Evolutionary conservation across 2,888 invertebrate genomes (phyloP), one percentile per base, ranked within the genome.

Genomic region (Rhogogaster chlorosoma): DNA sequence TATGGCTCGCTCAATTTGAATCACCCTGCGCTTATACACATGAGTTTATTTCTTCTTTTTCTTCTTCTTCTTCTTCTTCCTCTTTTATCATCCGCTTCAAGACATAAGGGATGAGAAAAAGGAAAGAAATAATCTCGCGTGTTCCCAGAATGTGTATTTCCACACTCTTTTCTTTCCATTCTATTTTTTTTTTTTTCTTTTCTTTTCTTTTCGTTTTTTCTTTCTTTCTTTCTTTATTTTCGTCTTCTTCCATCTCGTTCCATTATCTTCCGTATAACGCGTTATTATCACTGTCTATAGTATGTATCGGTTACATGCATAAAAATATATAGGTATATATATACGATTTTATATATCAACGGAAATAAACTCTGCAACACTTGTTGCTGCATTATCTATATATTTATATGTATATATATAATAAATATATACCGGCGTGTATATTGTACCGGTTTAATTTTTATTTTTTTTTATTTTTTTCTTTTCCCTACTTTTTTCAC

Each of bases 371-470:
- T 18, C 18, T 67, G 67, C 32, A 67, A 32, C 67, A 67, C 67
- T 67, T 67, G 67, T 67, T 67, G 67, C 67, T 67, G 67, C 32
- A 32, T 61, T 61, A 61, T 26, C 22, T 61, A 61, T 26, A n/a
- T 26, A 22, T 9, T 22, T 22, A 10, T 57, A 61, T 61, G 7
- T 22, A 9, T 10, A 26, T 26, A 12, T 61, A 26, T 26, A 45
- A 45, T 45, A 45, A 7, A 45, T 45, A 45, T 7, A 45, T 45
- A 45, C 45, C 5, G 5, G 10, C 45, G 6, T 45, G 3, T 61
- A 61, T 61, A 61, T 2, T 10, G 22, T 26, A 26, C 10, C 6
- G 5, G 10, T 45, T 10, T 10, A 7, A 5, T 26, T 26, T 0
- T 57, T 57, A 1, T 61, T 26, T 10, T 61, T 26, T 7, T 26